Base-by-base conservation (phyloP, 2,888 invertebrate species). In the Nudaria mundana region DNA sequence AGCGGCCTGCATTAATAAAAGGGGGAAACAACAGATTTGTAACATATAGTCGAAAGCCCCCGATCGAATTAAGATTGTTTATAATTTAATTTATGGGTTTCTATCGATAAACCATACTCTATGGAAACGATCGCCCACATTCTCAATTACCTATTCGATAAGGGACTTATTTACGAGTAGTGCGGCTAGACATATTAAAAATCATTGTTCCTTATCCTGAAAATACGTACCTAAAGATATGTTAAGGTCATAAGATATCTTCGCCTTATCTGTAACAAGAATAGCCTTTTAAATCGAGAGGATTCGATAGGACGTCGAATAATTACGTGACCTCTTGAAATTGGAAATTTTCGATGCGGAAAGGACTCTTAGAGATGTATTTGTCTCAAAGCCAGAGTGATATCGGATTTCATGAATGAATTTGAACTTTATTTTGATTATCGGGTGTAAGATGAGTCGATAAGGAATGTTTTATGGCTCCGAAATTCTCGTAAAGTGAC, bases 151-250 rank as follows among this genome's bases (percentile, higher is more conserved):
- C 77, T 74, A 79, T 78, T 72, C 76, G 87, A 87, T 88, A 88
- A 87, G 81, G 64, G 72, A 66, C 69, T 78, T 83, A 85, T 87
- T 86, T 86, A 86, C 73, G 79, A 72, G 49, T 66, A 63, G 64
- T 63, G 58, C 63, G 61, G 63, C 66, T 62, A 58, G 68, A 69
- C 63, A 76, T 84, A 84, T 87, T 88, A 84, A 86, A 88, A 86
- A 86, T 85, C 87, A 87, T 86, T 86, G 86, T 87, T 80, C 78
- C 76, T 87, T 86, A 86, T 87, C 86, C 87, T 81, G 74, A 66
- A 72, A 77, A 72, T 54, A 60, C 60, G 40, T 56, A 59, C 57
- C 66, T 71, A 68, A 58, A 76, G 79, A 79, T 77, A 77, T 72
- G 68, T 64, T 56, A 77, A 79, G 86, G 85, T 87, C 86, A 84